These are phyloP conservation scores for Galleria mellonella DNA, from an alignment of 1,140 invertebrate species.

Conservation along the genomic window DNA sequence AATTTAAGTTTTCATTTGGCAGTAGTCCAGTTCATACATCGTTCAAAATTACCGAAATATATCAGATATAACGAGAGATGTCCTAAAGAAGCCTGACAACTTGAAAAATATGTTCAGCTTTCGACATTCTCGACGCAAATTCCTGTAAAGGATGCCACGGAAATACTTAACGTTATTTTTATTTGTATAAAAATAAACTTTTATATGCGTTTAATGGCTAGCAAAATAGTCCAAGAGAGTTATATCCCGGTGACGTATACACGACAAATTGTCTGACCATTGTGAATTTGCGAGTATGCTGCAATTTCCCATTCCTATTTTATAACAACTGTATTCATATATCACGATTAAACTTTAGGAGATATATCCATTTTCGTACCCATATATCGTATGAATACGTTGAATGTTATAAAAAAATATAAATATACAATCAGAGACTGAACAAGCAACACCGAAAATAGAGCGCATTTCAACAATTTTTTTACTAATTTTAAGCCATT, in stretches of 20 bases:
- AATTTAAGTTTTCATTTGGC: too few relatives aligned
- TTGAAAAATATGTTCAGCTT: slow-evolving; percentile 3
- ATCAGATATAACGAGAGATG: too few relatives aligned
- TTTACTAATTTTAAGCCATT: too few relatives aligned
- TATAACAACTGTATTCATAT: slow-evolving; percentile 6
- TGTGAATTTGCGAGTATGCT: slow-evolving; percentile 38
- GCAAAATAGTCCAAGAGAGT: slow-evolving; percentile 37
- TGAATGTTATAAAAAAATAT: too few relatives aligned
- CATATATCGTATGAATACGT: background rate
- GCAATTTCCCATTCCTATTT: slow-evolving; percentile 32
- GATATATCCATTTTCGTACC: slow-evolving; percentile 8
- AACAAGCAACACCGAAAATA: too few relatives aligned
- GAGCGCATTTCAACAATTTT: too few relatives aligned
- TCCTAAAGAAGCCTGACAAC: background rate
- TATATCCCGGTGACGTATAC: slow-evolving; percentile 34
- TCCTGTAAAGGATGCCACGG: background rate
- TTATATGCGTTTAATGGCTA: slow-evolving; percentile 30
- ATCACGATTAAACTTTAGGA: slow-evolving; percentile 3
- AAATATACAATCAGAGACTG: too few relatives aligned
- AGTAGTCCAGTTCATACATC: too few relatives aligned
- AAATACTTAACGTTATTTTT: slow-evolving; percentile 6
- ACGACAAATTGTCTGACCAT: slow-evolving; percentile 49
- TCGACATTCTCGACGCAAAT: background rate
- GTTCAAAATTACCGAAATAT: too few relatives aligned
- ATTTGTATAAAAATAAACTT: slow-evolving; percentile 12